These are phyloP conservation scores for Pelodiscus sinensis DNA, from an alignment of 2,113 vertebrate species.

Conservation along the genomic window DNA sequence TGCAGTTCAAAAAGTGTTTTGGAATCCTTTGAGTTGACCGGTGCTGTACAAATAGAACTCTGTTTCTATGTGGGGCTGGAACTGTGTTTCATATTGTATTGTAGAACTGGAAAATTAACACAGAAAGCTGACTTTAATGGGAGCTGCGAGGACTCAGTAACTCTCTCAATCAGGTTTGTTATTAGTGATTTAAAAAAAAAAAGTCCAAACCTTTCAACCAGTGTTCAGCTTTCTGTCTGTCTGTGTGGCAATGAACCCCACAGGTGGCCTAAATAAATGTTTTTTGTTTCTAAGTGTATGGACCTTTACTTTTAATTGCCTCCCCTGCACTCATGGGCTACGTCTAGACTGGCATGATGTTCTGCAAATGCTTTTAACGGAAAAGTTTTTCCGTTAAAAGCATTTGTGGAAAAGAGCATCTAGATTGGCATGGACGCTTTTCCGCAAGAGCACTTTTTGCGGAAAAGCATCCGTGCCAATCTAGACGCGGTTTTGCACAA, in stretches of 20 bases:
- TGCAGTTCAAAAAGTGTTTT: not conserved
- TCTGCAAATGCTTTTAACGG: no score
- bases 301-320: not conserved
- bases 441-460: no score
- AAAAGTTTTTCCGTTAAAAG: no score
- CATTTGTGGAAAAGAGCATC: no score
- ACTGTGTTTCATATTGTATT: slow-evolving; percentile 24
- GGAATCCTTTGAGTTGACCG: slow-evolving; percentile 36
- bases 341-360: no score
- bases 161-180: slow-evolving; percentile 23
- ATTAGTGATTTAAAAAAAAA: slow-evolving; percentile 22
- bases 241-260: not conserved
- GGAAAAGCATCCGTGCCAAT: no score
- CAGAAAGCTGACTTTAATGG: not conserved
- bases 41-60: not conserved
- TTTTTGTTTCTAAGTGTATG: not conserved
- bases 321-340: not conserved
- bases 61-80: slow-evolving; percentile 34
- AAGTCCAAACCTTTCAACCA: slow-evolving; percentile 34
- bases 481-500: no score
- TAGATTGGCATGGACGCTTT: no score
- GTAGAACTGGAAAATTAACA: slow-evolving; percentile 24
- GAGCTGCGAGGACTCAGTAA: not conserved
- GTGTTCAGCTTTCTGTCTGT: slow-evolving; percentile 28
- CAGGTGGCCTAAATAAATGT: not conserved